phyloP scores from a whole-genome alignment of 1,140 invertebrate species.

The Drosophila trapezifrons region DNA sequence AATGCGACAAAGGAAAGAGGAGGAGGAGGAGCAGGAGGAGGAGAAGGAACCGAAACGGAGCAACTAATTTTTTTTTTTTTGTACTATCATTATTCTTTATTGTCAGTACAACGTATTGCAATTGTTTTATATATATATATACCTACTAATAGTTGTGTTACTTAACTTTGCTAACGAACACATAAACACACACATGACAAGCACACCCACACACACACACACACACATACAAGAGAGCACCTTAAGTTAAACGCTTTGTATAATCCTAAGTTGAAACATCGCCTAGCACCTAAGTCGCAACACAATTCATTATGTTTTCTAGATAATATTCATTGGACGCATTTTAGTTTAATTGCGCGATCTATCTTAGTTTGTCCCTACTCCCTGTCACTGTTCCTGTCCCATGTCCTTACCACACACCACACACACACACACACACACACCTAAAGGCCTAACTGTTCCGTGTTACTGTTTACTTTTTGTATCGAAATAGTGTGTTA shows the following conservation, averaged over 20 bases:
- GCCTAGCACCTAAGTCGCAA: slow-evolving; percentile 30
- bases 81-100: slow-evolving; percentile 28
- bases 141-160: slow-evolving; percentile 48
- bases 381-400: not conserved
- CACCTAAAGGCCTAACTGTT: slow-evolving; percentile 12
- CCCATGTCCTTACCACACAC: not conserved
- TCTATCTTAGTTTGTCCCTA: slow-evolving; percentile 4
- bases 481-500: slow-evolving; percentile 38
- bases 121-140: slow-evolving; percentile 37
- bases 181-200: slow-evolving; percentile 31
- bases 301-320: slow-evolving; percentile 33
- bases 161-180: slow-evolving; percentile 45
- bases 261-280: slow-evolving; percentile 16
- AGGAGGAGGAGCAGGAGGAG: slow-evolving; percentile 11
- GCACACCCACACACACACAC: slow-evolving; percentile 6
- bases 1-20: slow-evolving; percentile 28
- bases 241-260: slow-evolving; percentile 34
- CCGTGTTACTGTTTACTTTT: slow-evolving; percentile 21
- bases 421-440: not conserved
- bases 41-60: slow-evolving; percentile 13
- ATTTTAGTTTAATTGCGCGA: slow-evolving; percentile 31
- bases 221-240: slow-evolving; percentile 6
- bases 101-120: slow-evolving; percentile 43
- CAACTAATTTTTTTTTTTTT: slow-evolving; percentile 54
- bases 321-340: slow-evolving; percentile 24